Base-by-base conservation (phyloP, 2,113 vertebrate species). In the Crypturellus undulatus region DNA sequence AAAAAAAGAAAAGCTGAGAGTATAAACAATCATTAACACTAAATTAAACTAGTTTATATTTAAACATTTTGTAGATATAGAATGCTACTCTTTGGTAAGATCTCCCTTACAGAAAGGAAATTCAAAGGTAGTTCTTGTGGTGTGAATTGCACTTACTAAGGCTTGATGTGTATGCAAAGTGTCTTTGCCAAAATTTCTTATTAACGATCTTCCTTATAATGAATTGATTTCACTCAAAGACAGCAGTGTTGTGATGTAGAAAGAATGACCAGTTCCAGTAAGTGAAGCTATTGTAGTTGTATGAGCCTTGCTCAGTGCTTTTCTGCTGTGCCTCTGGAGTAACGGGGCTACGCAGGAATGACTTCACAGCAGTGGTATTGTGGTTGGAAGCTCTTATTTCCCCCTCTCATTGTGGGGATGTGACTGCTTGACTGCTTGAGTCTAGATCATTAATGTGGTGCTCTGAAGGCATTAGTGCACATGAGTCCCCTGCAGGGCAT, bases 311-410 rank as follows among this genome's bases (percentile, higher is more conserved):
- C 15, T 56, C 54, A 30, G 54, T 30, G 52, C 52, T 54, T 54
- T 54, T 26, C 52, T 26, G 26, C 26, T 54, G 52, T 54, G 52
- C 52, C 20, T 82, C 76, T 68, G 79, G 38, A 49, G 20, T 84
- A 79, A 69, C 3, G 20, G 18, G n/a, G 26, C 40, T 85, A 90
- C 84, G 47, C 42, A 68, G 1, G 1, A 42, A 71, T 92, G 89
- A 91, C 77, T 28, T 94, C 65, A 64, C 28, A 89, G 64, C 69
- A 84, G 42, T 79, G 58, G 12, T 79, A 71, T 87, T 84, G 72
- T 87, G 75, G 80, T 28, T 87, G 51, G 47, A 86, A 92, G 84
- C 69, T 94, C 64, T 0, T 94, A 90, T 70, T 86, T 93, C 83
- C 43, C 92, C 40, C 68, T 86, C 16, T 54, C 7, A 3, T 71